Evolutionary conservation across 2,113 vertebrate genomes (phyloP).

Genomic region (Apodemus speciosus): DNA sequence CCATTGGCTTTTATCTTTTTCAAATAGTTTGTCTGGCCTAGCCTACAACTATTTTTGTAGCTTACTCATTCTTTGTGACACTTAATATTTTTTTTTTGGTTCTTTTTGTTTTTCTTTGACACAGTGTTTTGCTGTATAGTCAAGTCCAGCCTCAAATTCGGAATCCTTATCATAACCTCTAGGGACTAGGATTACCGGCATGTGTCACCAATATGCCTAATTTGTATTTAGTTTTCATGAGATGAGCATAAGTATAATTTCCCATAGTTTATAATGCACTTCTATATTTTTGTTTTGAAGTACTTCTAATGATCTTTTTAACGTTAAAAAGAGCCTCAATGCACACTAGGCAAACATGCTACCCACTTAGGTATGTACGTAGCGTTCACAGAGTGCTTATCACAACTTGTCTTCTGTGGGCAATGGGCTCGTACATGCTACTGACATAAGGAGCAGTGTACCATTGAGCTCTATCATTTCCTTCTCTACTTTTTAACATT

Average conservation of each 20-base stretch:
- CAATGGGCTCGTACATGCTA: too few species aligned
- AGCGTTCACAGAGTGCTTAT: background rate
- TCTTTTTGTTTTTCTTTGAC: background rate
- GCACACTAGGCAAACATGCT: background rate
- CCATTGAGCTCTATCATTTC: background rate
- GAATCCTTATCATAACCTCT: background rate
- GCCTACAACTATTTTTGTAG: background rate
- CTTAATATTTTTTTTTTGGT: background rate
- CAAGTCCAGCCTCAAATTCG: background rate
- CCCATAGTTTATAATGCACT: background rate
- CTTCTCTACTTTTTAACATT: background rate
- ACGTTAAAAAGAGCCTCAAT: too few species aligned
- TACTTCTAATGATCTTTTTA: background rate
- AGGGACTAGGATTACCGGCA: background rate
- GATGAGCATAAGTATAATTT: background rate
- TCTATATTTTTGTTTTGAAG: too few species aligned
- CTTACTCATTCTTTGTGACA: background rate
- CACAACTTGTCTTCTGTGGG: background rate
- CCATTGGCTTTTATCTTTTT: background rate
- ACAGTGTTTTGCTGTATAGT: background rate
- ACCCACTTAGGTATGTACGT: background rate
- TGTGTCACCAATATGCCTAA: background rate
- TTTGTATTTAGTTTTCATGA: background rate
- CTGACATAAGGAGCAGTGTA: background rate
- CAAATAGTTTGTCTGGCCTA: background rate